Conservation (phyloP, 2,888 invertebrate species). For the Ommatoiulus sabulosus region DNA sequence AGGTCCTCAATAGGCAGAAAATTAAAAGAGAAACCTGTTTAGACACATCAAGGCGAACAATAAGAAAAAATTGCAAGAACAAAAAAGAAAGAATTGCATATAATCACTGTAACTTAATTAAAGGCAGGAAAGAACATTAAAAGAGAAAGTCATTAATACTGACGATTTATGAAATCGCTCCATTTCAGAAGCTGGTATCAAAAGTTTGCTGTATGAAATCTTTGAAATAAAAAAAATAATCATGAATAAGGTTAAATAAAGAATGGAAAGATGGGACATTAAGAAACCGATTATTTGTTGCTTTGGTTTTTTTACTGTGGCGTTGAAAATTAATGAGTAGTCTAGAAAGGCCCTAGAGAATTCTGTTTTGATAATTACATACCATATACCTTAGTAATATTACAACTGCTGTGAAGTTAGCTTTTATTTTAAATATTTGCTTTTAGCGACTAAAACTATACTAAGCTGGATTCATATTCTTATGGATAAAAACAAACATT, state of each 20-base stretch:
- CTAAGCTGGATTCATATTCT: too few species aligned
- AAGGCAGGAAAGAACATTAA: background rate
- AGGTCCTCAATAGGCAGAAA: conserved; percentile 6
- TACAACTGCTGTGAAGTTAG: too few species aligned
- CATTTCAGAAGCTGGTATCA: conserved; percentile 41
- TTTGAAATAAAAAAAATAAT: conserved; percentile 9
- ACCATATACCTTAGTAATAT: too few species aligned
- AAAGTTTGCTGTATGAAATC: conserved; percentile 41
- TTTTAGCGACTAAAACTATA: too few species aligned
- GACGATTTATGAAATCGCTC: conserved; percentile 4
- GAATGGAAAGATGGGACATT: background rate
- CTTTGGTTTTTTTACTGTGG: background rate
- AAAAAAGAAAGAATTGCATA: background rate
- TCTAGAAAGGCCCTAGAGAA: too few species aligned
- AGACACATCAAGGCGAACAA: background rate
- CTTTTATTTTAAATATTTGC: too few species aligned
- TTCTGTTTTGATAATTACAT: too few species aligned
- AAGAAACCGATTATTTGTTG: background rate
- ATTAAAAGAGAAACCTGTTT: conserved; percentile 28
- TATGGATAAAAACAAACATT: too few species aligned
- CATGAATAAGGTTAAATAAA: background rate
- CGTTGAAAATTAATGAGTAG: background rate
- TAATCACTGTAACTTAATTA: background rate
- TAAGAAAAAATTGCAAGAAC: background rate
- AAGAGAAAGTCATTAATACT: background rate